Evolutionary conservation across 2,888 invertebrate genomes (phyloP).

Genomic region (Cantharis flavilabris): DNA sequence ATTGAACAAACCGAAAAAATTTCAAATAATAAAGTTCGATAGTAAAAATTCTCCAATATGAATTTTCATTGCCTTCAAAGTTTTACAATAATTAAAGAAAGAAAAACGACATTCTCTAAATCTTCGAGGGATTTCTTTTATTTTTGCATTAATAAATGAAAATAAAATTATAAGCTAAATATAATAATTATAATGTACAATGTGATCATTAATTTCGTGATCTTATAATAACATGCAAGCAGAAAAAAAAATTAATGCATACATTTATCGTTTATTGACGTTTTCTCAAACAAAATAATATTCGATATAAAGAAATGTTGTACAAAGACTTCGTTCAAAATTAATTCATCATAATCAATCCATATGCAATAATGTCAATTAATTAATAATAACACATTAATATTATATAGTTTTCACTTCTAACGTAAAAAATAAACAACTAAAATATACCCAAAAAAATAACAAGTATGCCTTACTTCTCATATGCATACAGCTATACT

Average conservation of each 20-base stretch:
- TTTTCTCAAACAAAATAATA: slow-evolving; percentile 31
- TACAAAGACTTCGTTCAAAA: slow-evolving; percentile 27
- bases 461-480: background rate
- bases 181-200: background rate
- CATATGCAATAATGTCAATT: background rate
- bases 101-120: background rate
- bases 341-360: background rate
- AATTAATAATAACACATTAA: background rate
- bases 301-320: slow-evolving; percentile 23
- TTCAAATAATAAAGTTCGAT: too few species aligned
- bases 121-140: background rate
- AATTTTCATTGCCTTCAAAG: background rate
- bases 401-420: background rate
- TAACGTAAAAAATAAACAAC: slow-evolving; percentile 1
- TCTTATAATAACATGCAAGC: background rate
- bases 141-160: background rate
- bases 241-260: slow-evolving; percentile 10
- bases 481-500: slow-evolving; percentile 9
- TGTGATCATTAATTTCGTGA: background rate
- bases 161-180: background rate
- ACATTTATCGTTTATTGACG: slow-evolving; percentile 31
- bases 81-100: background rate
- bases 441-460: background rate
- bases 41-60: too few species aligned
- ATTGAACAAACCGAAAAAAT: too few species aligned